Evolutionary conservation across 2,888 invertebrate genomes (phyloP), one percentile per base, ranked within the genome.

Genomic region (Eledone cirrhosa): DNA sequence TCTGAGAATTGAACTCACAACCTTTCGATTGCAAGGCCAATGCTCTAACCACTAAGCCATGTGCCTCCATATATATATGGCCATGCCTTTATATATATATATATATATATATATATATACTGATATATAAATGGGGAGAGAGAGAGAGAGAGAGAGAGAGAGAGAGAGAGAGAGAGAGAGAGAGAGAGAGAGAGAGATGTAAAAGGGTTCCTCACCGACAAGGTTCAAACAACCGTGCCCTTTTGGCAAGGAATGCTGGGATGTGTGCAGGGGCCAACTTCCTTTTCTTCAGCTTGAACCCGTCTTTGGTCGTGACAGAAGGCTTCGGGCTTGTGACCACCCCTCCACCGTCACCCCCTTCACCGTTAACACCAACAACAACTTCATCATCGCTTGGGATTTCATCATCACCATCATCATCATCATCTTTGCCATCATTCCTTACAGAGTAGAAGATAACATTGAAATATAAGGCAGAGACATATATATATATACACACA

Each of bases 221-320:
- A 19, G 81, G 77, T 53, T 84, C 75, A 90, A 88, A 16, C 80
- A 82, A 80, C 84, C 84, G 79, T 89, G 89, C 80, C 87, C 81
- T 83, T 90, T 90, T 48, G 86, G 19, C 84, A 16, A 90, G 79
- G 77, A 88, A 84, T 13, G 86, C 88, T 47, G 88, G 87, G 80
- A 88, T 89, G 41, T 90, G 87, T 8, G 84, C 86, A 48, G 84
- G 53, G 48, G 79, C 83, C 11, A 86, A 78, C 74, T 88, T 88
- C 72, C 87, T 81, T 80, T 86, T 86, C 29, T 63, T 80, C 63
- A 80, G 78, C 31, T 77, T 76, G 48, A 33, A 69, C 65, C 77
- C 80, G 29, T 48, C 74, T 41, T 77, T 59, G 5, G 53, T 65
- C 47, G 77, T 59, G 13, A 79, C 81, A 11, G 75, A 75, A 27